Evolutionary conservation across 2,888 invertebrate genomes (phyloP).

Genomic region (Microctonus aethiopoides): DNA sequence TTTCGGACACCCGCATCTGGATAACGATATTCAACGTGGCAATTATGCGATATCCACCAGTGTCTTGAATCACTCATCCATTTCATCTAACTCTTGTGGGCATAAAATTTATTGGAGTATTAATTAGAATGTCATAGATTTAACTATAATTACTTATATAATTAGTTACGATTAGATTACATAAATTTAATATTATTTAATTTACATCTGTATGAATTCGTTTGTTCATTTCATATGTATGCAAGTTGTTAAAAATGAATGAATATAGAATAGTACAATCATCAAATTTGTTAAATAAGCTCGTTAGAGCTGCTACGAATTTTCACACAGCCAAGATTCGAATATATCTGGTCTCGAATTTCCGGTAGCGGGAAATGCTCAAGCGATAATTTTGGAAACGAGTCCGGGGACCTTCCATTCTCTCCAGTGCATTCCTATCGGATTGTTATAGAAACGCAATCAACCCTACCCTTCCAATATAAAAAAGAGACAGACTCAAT

Average conservation of each 20-base stretch:
- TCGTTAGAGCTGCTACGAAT: constrained; percentile 22
- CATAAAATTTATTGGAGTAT: background rate
- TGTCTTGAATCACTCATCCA: background rate
- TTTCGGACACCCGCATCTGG: constrained; percentile 4
- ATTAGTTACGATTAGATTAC: too few species aligned
- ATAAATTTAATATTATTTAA: too few species aligned
- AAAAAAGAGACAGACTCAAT: constrained; percentile 28
- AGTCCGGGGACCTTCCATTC: constrained; percentile 37
- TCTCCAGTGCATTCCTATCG: constrained; percentile 51
- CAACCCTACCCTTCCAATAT: constrained; percentile 53
- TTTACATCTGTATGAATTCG: too few species aligned
- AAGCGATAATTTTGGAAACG: constrained; percentile 35
- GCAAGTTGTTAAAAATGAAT: background rate
- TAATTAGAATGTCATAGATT: background rate
- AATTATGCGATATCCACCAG: constrained; percentile 3
- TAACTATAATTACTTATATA: too few species aligned
- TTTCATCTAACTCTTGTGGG: background rate
- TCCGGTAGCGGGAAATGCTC: constrained; percentile 28
- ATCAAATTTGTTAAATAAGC: constrained; percentile 3
- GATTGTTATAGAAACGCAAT: constrained; percentile 57
- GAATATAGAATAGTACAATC: background rate
- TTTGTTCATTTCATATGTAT: background rate
- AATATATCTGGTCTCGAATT: constrained; percentile 5
- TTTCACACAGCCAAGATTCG: background rate
- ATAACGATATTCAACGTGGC: background rate